Percentiles rank a stretch among this genome's conserved stretches.
phyloP scores from a whole-genome alignment of 1,140 invertebrate species.

The Drosophila pectinifera region DNA sequence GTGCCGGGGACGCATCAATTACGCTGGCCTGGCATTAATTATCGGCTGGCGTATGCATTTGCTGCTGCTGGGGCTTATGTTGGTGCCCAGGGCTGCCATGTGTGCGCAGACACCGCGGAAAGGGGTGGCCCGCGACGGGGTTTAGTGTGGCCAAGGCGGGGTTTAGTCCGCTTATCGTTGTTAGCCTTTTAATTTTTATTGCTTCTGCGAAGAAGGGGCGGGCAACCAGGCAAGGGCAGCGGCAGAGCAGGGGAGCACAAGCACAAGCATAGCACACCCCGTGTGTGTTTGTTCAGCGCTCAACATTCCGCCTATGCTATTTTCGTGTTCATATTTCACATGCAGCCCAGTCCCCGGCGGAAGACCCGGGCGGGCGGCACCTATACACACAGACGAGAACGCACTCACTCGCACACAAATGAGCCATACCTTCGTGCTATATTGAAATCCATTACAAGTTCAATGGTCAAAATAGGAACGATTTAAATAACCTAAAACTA shows the following conservation, averaged over 20 bases:
- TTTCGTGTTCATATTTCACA: constrained; percentile 75
- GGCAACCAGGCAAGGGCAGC: neutral
- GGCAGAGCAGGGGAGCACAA: neutral
- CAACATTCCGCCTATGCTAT: constrained; percentile 66
- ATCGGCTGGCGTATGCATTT: constrained; percentile 60
- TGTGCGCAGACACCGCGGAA: constrained; percentile 34
- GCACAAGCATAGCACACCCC: constrained; percentile 39
- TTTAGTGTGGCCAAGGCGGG: constrained; percentile 18
- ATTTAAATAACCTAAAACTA: neutral
- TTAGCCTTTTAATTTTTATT: constrained; percentile 82
- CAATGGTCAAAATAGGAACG: neutral
- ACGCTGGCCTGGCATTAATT: constrained; percentile 40
- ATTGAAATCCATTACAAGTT: constrained; percentile 5
- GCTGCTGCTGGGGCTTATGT: constrained; percentile 68
- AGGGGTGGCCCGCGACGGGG: constrained; percentile 17
- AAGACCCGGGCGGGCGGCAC: constrained; percentile 35
- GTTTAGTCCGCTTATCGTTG: constrained; percentile 67
- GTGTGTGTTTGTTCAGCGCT: constrained; percentile 36
- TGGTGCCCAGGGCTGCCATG: constrained; percentile 69
- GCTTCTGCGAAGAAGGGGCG: constrained; percentile 33
- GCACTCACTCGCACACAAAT: constrained; percentile 6
- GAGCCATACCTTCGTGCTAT: neutral
- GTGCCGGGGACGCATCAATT: constrained; percentile 71
- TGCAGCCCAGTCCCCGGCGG: constrained; percentile 57
- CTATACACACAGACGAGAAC: constrained; percentile 11